Evolutionary conservation across 2,888 invertebrate species (phyloP).

Genomic region (Eilema caniola): DNA sequence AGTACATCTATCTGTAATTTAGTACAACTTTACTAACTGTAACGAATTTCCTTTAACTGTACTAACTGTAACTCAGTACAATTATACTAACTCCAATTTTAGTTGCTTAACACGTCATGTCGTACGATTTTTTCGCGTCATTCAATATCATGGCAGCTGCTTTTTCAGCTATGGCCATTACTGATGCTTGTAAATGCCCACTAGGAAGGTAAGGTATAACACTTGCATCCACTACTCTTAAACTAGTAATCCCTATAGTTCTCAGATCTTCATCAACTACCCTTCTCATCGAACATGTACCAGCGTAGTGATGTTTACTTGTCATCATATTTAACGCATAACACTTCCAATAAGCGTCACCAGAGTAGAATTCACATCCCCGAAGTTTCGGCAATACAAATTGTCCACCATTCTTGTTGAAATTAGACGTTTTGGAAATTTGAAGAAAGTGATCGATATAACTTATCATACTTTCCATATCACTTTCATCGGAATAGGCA

Average conservation of each 20-base stretch:
- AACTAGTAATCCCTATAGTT: conserved; percentile 82
- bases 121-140: conserved; percentile 16
- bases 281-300: conserved; percentile 47
- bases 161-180: conserved; percentile 88
- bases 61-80: too few relatives aligned
- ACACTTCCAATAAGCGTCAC: conserved; percentile 36
- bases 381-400: conserved; percentile 49
- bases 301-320: conserved; percentile 28
- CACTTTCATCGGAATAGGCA: conserved; percentile 82
- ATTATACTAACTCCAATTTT: too few relatives aligned
- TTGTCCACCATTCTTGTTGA: conserved; percentile 64
- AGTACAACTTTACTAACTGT: too few relatives aligned
- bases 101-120: neutral
- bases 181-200: conserved; percentile 87
- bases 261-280: conserved; percentile 47
- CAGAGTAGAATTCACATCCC: conserved; percentile 28
- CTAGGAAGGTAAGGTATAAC: conserved; percentile 87
- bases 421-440: conserved; percentile 71
- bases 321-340: conserved; percentile 32
- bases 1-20: too few relatives aligned
- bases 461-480: conserved; percentile 72
- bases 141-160: conserved; percentile 60
- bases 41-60: too few relatives aligned
- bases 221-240: conserved; percentile 88
- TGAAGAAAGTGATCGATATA: conserved; percentile 64